Percentiles rank a stretch among this genome's conserved stretches.
Conservation (phyloP, 1,140 invertebrate species). For the Pristionchus pacificus region DNA sequence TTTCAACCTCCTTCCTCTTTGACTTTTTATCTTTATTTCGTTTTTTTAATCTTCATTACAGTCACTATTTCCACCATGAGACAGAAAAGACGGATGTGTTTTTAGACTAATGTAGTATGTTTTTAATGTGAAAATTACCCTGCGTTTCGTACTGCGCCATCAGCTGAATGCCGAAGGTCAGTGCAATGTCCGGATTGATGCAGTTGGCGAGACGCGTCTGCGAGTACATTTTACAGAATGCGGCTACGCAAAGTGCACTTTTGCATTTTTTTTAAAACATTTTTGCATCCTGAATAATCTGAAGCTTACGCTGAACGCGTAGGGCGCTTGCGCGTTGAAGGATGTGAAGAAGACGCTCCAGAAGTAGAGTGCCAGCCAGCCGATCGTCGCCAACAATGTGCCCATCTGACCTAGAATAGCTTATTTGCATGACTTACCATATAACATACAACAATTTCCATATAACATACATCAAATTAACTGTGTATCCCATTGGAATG, state of each 20-base stretch:
- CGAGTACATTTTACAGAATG: background rate
- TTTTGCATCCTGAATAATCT: background rate
- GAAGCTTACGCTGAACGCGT: conserved; percentile 13
- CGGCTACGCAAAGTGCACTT: background rate
- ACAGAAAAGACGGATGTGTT: background rate
- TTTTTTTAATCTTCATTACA: background rate
- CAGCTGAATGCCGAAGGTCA: conserved; percentile 38
- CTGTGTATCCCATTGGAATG: background rate
- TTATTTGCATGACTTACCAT: background rate
- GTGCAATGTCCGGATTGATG: conserved; percentile 45
- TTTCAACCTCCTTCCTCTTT: too few species aligned
- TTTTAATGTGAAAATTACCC: too few species aligned
- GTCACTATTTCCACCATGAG: background rate
- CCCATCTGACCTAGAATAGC: background rate
- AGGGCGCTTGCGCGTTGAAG: conserved; percentile 39
- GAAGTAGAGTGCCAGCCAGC: conserved; percentile 28
- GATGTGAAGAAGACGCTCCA: conserved; percentile 43
- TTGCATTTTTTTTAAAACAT: background rate
- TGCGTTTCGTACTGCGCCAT: conserved; percentile 45
- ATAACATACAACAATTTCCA: background rate
- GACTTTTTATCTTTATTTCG: background rate
- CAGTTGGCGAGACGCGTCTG: conserved; percentile 37
- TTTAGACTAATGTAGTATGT: background rate
- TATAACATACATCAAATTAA: background rate
- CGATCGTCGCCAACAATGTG: background rate